Conservation (phyloP, 2,113 vertebrate genomes). For the Platysternon megacephalum region DNA sequence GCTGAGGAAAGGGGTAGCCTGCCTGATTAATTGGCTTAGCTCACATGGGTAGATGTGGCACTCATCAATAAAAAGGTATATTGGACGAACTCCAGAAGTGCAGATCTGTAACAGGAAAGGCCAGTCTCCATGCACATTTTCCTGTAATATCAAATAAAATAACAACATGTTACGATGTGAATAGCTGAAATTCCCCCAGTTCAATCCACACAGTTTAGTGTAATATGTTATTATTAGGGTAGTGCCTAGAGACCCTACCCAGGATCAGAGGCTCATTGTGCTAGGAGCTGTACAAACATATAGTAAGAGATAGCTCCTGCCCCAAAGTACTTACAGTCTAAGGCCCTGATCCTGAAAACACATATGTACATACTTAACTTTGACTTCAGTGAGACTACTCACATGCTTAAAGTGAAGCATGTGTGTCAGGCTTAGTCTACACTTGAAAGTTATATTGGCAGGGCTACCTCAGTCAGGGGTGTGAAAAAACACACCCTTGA, state of each 20-base stretch:
- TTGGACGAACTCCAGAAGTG: not conserved
- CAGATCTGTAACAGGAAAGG: not conserved
- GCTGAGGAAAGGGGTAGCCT: not conserved
- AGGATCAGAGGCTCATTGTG: not conserved
- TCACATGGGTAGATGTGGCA: not conserved
- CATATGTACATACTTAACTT: not conserved
- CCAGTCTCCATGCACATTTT: not conserved
- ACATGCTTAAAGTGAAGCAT: not conserved
- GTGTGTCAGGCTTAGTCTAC: not conserved
- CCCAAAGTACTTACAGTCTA: not conserved
- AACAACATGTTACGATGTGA: not conserved
- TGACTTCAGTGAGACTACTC: not conserved
- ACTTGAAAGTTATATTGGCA: not conserved
- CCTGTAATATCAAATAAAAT: not conserved
- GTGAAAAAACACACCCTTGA: not conserved
- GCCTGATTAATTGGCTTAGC: constrained; percentile 2
- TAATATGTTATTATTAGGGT: not conserved
- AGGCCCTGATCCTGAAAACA: not conserved
- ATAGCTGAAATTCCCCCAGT: not conserved
- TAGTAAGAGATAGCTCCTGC: not conserved
- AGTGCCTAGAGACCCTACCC: not conserved
- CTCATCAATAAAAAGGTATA: not conserved
- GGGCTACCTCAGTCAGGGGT: not conserved
- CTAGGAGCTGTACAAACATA: not conserved
- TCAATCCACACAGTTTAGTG: not conserved